Base-by-base conservation (phyloP, 92 coral and sea anemone species). In the Pocillopora grandis region DNA sequence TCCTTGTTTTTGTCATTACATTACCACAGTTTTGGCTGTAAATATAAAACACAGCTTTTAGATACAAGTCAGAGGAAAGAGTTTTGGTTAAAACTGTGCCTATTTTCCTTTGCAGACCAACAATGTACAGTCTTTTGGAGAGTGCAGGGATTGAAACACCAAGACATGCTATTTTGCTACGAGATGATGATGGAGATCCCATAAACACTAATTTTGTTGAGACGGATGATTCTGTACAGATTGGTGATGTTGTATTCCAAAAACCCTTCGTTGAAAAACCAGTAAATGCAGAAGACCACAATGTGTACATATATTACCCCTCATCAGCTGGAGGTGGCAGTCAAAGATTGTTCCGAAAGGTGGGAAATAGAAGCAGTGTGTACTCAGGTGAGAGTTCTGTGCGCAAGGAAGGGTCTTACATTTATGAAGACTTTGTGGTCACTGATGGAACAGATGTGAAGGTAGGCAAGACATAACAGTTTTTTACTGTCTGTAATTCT, bases 191-290 rank as follows among this genome's bases (percentile, higher is more conserved):
- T 68, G 95, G 95, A 27, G 79, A 76, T 35, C 95, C 95, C 8
- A 89, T 92, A 67, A 92, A 91, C 84, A 93, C 96, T 74, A 88
- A 89, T 58, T 95, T 96, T 85, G 80, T 90, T 36, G 99, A 96
- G 80, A 31, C 75, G 2, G 99, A 96, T 77, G 99, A 96, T 67
- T 83, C 97, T 10, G 92, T 96, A 36, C 96, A 91, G 79, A 87
- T 96, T 75, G 98, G 98, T 35, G 91, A 95, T 71, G 79, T 80
- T 48, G 94, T 90, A 12, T 96, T 96, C 87, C 98, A 96, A 64
- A 96, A 96, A 75, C 99, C 99, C 9, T 96, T 96, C 80, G 99
- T 96, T 8, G 99, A 96, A 90, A 96, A 96, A 66, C 99, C 99
- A 15, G 82, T 96, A 58, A 89, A 90, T 80, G 99, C 99, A 1